Conservation (phyloP, 1,140 invertebrate species). For the Anadara kagoshimensis region DNA sequence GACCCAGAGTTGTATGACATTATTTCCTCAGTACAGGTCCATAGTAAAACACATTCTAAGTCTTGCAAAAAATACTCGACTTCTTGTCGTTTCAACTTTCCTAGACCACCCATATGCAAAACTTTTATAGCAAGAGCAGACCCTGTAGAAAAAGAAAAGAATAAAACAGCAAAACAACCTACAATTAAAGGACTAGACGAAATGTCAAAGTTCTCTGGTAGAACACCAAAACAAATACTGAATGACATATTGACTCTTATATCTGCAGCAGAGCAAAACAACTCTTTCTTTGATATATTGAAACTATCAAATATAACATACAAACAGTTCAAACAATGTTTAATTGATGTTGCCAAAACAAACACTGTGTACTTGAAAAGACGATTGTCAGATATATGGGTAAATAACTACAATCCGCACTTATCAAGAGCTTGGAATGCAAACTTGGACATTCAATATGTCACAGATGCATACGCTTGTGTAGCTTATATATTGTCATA, state of each 20-base stretch:
- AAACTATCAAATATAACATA: constrained; percentile 7
- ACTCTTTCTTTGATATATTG: not conserved
- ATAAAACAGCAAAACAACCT: not conserved
- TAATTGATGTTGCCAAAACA: too few relatives aligned
- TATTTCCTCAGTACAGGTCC: too few relatives aligned
- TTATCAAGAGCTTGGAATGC: constrained; percentile 34
- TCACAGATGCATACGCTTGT: constrained; percentile 34
- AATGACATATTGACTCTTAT: constrained; percentile 12
- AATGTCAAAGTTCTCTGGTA: not conserved
- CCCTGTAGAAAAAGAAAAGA: not conserved
- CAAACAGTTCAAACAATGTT: constrained; percentile 10
- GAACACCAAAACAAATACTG: not conserved
- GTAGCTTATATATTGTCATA: too few relatives aligned
- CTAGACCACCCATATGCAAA: too few relatives aligned
- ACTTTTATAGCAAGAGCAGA: constrained; percentile 33
- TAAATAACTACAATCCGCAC: too few relatives aligned
- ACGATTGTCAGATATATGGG: too few relatives aligned
- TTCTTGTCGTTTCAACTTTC: too few relatives aligned
- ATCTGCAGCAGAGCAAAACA: not conserved
- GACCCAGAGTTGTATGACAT: too few relatives aligned
- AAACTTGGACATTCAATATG: constrained; percentile 39
- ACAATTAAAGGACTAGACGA: constrained; percentile 7
- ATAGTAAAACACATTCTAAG: too few relatives aligned
- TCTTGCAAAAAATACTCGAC: too few relatives aligned
- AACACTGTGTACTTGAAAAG: too few relatives aligned